Percentiles rank a stretch among this genome's conserved stretches.
Evolutionary conservation across 2,113 vertebrate genomes (phyloP).

Genomic region (Platycercus adscitus): DNA sequence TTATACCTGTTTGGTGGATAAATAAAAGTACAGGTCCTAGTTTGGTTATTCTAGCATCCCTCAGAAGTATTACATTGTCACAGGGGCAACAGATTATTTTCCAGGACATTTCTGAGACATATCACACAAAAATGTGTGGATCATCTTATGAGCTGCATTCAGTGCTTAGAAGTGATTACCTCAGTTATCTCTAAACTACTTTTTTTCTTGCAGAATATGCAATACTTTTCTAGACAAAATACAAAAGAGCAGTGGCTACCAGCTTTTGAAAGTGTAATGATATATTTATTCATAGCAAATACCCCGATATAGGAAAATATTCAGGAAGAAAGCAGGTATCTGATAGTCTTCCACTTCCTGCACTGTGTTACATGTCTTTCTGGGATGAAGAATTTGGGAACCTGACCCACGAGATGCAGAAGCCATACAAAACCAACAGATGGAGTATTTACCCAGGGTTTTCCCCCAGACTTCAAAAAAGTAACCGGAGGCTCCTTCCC

Average conservation of each 20-base stretch:
- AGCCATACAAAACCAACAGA: neutral
- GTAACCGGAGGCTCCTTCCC: neutral
- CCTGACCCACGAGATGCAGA: rapidly evolving
- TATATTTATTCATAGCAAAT: neutral
- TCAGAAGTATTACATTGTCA: neutral
- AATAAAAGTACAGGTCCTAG: neutral
- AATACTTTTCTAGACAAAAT: neutral
- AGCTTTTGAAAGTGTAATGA: neutral
- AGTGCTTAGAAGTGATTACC: neutral
- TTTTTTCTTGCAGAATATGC: neutral
- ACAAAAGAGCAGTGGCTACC: neutral
- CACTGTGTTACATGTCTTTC: neutral
- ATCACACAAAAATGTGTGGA: neutral
- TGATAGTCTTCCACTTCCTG: neutral
- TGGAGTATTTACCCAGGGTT: neutral
- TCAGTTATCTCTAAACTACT: neutral
- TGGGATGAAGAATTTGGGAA: neutral
- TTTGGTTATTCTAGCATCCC: neutral
- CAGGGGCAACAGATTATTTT: neutral
- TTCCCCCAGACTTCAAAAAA: neutral
- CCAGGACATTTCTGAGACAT: neutral
- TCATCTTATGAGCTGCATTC: neutral
- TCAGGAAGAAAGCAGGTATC: neutral
- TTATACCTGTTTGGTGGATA: neutral
- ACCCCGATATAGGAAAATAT: neutral